A percentile compares a stretch with the other conserved stretches of the same genome.
These are phyloP conservation scores for Drosophila simulans DNA, from an alignment of 1,140 invertebrate genomes.

Conservation along the genomic window DNA sequence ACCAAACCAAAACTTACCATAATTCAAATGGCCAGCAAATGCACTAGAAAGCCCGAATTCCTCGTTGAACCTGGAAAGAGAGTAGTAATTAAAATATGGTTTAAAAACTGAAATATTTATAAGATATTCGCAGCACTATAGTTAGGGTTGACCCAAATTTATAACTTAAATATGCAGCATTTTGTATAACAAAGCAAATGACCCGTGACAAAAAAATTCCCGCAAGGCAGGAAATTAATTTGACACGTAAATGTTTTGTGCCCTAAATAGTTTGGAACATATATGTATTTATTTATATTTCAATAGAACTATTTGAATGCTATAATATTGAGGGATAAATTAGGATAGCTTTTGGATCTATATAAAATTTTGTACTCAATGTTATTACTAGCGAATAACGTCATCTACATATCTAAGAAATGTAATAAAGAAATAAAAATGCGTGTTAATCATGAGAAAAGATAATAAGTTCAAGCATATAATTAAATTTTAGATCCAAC, in stretches of 20 bases:
- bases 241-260: not conserved
- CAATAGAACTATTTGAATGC: too few species aligned
- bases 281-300: too few species aligned
- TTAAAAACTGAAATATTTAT: slow-evolving; percentile 11
- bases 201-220: not conserved
- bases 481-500: not conserved
- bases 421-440: too few species aligned
- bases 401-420: too few species aligned
- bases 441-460: too few species aligned
- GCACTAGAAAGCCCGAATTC: slow-evolving; percentile 33
- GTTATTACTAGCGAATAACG: too few species aligned
- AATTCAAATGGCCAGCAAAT: slow-evolving; percentile 52
- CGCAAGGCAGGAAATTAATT: not conserved
- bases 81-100: slow-evolving; percentile 2
- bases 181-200: not conserved
- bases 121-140: not conserved
- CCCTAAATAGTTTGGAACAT: too few species aligned
- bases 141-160: too few species aligned
- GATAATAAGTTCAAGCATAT: not conserved
- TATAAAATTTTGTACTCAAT: too few species aligned
- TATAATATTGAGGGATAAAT: too few species aligned
- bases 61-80: slow-evolving; percentile 36
- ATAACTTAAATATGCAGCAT: too few species aligned
- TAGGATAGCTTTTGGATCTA: too few species aligned
- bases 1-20: slow-evolving; percentile 57